Evolutionary conservation across 1,140 invertebrate genomes (phyloP).

Genomic region (Drosophila lowei): DNA sequence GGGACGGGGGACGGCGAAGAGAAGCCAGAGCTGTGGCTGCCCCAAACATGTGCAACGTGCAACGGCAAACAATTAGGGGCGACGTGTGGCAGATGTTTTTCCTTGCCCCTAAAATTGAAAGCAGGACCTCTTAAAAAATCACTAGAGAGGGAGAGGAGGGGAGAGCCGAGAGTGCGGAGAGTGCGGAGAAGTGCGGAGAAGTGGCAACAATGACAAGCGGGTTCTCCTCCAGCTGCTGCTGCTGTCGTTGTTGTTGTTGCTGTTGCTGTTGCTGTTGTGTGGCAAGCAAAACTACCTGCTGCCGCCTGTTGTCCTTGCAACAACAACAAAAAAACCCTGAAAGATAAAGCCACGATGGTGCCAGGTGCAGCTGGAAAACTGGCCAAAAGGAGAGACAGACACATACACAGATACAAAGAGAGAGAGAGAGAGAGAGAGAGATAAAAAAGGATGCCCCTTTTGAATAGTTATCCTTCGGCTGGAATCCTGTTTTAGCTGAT

Average conservation of each 20-base stretch:
- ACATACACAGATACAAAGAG: conserved; percentile 1
- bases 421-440: conserved; percentile 8
- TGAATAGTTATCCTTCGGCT: conserved; percentile 63
- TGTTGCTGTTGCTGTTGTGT: conserved; percentile 1
- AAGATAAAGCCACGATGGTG: conserved; percentile 42
- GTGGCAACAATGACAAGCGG: conserved; percentile 64
- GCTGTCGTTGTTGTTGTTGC: conserved; percentile 4
- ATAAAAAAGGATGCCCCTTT: conserved; percentile 52
- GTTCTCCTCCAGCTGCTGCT: conserved; percentile 29
- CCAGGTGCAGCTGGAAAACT: conserved; percentile 65
- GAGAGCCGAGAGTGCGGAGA: conserved; percentile 13
- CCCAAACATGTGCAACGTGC: conserved; percentile 59
- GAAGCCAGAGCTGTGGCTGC: conserved; percentile 13
- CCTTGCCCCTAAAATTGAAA: conserved; percentile 35
- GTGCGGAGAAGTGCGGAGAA: conserved; percentile 52
- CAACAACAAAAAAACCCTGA: conserved; percentile 6
- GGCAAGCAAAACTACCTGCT: conserved; percentile 41
- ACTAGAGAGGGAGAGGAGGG: conserved; percentile 6
- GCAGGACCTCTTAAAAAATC: conserved; percentile 62
- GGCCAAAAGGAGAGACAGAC: conserved; percentile 20
- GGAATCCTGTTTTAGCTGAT: conserved; percentile 51
- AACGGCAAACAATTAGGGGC: conserved; percentile 73
- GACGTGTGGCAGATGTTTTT: conserved; percentile 80
- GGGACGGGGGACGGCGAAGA: neutral
- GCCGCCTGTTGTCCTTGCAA: conserved; percentile 45